Evolutionary conservation across 2,888 invertebrate genomes (phyloP), one percentile per base, ranked within the genome.

Genomic region (Lingula anatina): DNA sequence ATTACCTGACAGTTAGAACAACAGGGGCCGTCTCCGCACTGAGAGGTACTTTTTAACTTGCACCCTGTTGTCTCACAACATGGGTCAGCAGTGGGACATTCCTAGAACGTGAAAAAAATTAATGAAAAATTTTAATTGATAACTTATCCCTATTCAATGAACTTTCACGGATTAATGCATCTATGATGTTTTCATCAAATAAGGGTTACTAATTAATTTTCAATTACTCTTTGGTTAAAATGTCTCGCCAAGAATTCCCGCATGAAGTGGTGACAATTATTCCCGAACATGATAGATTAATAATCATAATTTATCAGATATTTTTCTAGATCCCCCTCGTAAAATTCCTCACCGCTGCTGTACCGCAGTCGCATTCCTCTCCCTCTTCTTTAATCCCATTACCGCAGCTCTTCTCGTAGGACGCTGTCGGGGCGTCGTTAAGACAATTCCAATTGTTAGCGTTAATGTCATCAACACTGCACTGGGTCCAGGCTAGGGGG

Each of bases 351-450:
- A 41, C 41, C 23, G 7, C 21, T 24, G 3, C 41, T 5, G 41
- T 21, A 5, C 41, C 41, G 15, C 41, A 41, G 15, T 41, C 41
- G 15, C 41, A 41, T 24, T 41, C 41, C 23, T 41, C 41, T 21
- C 41, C 41, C 7, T 20, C 5, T 21, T 41, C 41, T 5, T 21
- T 24, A 15, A 12, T 7, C 5, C 25, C 23, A 24, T 41, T 41
- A 15, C 41, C 41, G 25, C 41, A 41, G 41, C 20, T 15, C 4
- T 20, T 4, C 23, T 41, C 41, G 23, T 41, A 41, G 5, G 24
- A 41, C 7, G 41, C n/a, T 5, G 41, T 41, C 5, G 41, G 41
- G 23, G 20, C 15, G 23, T 41, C 23, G 25, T 5, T 21, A 4
- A 41, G 25, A 21, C 41, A 41, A 24, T 5, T 5, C 7, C n/a